Evolutionary conservation across 2,888 invertebrate genomes (phyloP), one percentile per base, ranked within the genome.

Genomic region (Venusia cambrica): DNA sequence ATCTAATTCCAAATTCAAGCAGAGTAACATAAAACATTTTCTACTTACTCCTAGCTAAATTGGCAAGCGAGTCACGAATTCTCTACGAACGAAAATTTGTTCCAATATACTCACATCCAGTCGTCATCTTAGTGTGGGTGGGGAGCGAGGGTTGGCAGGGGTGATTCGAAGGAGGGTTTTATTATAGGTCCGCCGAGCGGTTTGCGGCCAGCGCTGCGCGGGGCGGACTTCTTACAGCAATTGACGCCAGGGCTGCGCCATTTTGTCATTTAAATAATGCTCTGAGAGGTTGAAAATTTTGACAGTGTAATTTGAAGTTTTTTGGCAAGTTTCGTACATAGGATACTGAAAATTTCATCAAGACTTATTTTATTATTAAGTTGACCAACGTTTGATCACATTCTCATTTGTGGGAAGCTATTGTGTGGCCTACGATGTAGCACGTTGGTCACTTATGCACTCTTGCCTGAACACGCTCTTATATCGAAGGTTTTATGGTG

Each of bases 81-180:
- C 52, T 65, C 61, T 57, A 51, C 64, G 60, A 45, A 62, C 64
- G 81, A 80, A 79, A 84, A 83, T 85, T 76, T 48, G 45, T 78
- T 77, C 77, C 78, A 74, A 80, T 80, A 75, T 73, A 73, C 68
- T 64, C 42, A 51, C 60, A 54, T 14, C 13, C 16, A 40, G 40
- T 32, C 62, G 71, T 73, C 77, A 67, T 83, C 83, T 83, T 81
- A 76, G 77, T 77, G 77, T 64, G 79, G 69, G 79, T 62, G 72
- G 61, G 56, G 37, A 28, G 34, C 32, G 15, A 29, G 37, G 37
- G 32, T 28, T 28, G 50, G 24, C 11, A 33, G 51, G 61, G 55
- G 40, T 30, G 49, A 44, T 33, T 43, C 33, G 36, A 48, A 59
- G 65, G 73, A 65, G 72, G 78, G 75, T 74, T 79, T 74, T 76